phyloP scores from a whole-genome alignment of 2,888 invertebrate species.

The Pasiphila rectangulata region DNA sequence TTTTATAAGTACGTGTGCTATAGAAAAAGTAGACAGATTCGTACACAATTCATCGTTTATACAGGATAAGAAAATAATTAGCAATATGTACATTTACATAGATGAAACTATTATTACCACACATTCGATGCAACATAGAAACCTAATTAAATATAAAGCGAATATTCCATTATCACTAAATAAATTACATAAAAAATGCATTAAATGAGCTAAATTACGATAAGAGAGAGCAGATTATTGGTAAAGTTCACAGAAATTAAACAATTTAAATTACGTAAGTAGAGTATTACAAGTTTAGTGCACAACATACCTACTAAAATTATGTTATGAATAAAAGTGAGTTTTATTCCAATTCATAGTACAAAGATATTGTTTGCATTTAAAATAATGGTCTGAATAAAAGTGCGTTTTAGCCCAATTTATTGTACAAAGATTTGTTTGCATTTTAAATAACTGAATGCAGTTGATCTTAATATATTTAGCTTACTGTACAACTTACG shows the following conservation, averaged over 20 bases:
- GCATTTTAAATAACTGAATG: conserved; percentile 15
- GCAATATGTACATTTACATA: conserved; percentile 10
- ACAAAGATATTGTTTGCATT: conserved; percentile 1
- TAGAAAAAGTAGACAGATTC: not conserved
- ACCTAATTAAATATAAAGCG: not conserved
- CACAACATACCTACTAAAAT: conserved; percentile 3
- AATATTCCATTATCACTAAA: not conserved
- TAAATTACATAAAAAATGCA: conserved; percentile 16
- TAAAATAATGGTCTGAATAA: not conserved
- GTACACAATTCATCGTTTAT: conserved; percentile 1
- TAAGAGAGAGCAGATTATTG: conserved; percentile 25
- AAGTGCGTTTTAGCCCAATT: not conserved
- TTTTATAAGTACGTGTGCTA: too few relatives aligned
- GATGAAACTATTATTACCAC: conserved; percentile 1
- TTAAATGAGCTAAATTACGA: conserved; percentile 17
- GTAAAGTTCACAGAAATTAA: not conserved
- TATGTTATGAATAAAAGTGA: not conserved
- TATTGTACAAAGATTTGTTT: conserved; percentile 2
- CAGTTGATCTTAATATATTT: conserved; percentile 26
- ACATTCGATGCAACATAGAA: conserved; percentile 5
- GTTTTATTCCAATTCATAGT: not conserved
- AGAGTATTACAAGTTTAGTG: conserved; percentile 21
- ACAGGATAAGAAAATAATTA: conserved; percentile 6
- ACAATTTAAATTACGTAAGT: conserved; percentile 7
- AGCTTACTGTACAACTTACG: conserved; percentile 68